phyloP scores from a whole-genome alignment of 2,797 vertebrate species.

The Cuculus canorus region DNA sequence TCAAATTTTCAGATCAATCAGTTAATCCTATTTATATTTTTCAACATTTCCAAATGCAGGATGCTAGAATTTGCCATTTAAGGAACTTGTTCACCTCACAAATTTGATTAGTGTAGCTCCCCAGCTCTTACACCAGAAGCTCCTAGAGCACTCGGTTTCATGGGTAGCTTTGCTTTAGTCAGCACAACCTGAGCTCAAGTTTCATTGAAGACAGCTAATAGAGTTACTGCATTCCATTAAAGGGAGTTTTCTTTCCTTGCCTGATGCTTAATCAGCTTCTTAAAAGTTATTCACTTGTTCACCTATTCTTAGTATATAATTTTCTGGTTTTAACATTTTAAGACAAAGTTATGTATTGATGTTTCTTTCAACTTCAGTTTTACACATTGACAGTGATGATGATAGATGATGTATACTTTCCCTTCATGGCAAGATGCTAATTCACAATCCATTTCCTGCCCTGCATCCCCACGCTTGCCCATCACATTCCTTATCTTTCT shows the following conservation, averaged over 20 bases:
- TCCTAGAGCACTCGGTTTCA: not conserved
- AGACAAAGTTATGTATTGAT: not conserved
- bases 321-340: not conserved
- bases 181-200: not conserved
- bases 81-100: not conserved
- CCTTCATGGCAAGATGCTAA: not conserved
- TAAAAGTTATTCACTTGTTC: not conserved
- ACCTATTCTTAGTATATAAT: not conserved
- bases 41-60: not conserved
- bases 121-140: not conserved
- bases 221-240: constrained; percentile 13
- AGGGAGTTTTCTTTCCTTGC: constrained; percentile 20
- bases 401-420: not conserved
- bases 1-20: not conserved
- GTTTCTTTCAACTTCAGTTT: not conserved
- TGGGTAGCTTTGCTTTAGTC: constrained; percentile 14
- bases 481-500: not conserved
- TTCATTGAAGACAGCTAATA: constrained; percentile 20
- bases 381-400: not conserved
- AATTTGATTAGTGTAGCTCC: not conserved
- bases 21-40: not conserved
- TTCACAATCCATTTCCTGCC: constrained; percentile 8
- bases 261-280: not conserved
- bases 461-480: not conserved
- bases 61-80: not conserved